Conservation (phyloP, 2,888 invertebrate genomes). For the Ectropis crepuscularia region DNA sequence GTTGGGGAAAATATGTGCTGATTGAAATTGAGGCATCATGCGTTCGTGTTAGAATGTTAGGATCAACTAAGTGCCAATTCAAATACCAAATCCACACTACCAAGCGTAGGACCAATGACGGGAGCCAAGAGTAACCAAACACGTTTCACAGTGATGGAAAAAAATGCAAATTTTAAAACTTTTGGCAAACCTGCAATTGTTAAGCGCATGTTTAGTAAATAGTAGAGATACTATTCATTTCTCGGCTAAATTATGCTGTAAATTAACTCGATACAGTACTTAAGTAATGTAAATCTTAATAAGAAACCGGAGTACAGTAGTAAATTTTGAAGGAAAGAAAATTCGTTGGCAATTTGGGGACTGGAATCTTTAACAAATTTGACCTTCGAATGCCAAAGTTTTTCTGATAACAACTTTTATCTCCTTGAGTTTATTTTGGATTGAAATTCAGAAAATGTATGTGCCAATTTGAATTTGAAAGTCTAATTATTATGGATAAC, state of each 20-base stretch:
- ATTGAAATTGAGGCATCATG: constrained; percentile 13
- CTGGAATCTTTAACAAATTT: no score
- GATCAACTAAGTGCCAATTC: constrained; percentile 42
- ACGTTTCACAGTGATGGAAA: constrained; percentile 72
- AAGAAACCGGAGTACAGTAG: neutral
- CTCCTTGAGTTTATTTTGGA: no score
- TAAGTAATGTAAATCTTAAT: neutral
- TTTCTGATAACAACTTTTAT: no score
- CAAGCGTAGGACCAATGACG: constrained; percentile 55
- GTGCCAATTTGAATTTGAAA: no score
- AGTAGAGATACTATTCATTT: constrained; percentile 47
- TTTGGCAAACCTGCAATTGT: constrained; percentile 85
- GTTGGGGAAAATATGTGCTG: neutral
- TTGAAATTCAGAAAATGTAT: no score
- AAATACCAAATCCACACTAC: constrained; percentile 40
- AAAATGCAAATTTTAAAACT: constrained; percentile 84
- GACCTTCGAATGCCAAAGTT: no score
- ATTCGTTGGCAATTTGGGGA: constrained; percentile 3
- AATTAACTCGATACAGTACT: constrained; percentile 46
- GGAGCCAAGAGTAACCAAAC: constrained; percentile 59
- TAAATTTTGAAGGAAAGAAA: constrained; percentile 11
- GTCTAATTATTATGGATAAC: no score
- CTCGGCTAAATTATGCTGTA: constrained; percentile 56
- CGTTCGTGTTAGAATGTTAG: constrained; percentile 35
- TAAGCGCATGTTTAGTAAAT: constrained; percentile 65